Base-by-base conservation (phyloP, 2,888 invertebrate genomes). In the Arctia plantaginis region DNA sequence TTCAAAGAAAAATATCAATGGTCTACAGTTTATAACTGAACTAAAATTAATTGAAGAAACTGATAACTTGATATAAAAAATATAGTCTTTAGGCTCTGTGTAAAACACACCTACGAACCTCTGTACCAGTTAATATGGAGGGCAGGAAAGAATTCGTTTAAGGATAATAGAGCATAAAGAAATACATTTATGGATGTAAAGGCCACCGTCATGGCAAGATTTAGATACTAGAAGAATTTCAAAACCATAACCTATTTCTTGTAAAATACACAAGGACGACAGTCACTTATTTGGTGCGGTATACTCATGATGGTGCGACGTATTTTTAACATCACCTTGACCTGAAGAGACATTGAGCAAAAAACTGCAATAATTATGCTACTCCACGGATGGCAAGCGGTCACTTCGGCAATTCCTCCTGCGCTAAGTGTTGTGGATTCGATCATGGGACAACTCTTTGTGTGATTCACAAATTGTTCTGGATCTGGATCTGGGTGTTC, bases 251-350 rank as follows among this genome's bases (percentile, higher is more conserved):
- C 23, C 23, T 47, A 47, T 47, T 33, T 33, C 44, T 47, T 67
- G 33, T 4, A 47, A 67, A 10, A 47, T 23, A 23, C 18, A 76
- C 74, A 74, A 77, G 70, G 65, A 74, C 77, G 20, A 72, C 69
- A 71, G 79, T 75, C 72, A 69, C 69, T 64, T 68, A 79, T 73
- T 74, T 39, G 47, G 67, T 69, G n/a, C 41, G 66, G 76, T 74
- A 83, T 82, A 68, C 51, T 74, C 66, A 55, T 65, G 65, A 65
- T 41, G 66, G 66, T 72, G 64, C 55, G 59, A 27, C 64, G 18
- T 74, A 68, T 73, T 74, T 62, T 59, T 44, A 67, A 70, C n/a
- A 64, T 73, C 27, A 69, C 84, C 82, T 82, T 82, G 84, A 83
- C 75, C 74, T 7, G 47, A 33, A n/a, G 41, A 71, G 69, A 72